phyloP scores from a whole-genome alignment of 2,888 invertebrate genomes.

The Philereme vetulata region DNA sequence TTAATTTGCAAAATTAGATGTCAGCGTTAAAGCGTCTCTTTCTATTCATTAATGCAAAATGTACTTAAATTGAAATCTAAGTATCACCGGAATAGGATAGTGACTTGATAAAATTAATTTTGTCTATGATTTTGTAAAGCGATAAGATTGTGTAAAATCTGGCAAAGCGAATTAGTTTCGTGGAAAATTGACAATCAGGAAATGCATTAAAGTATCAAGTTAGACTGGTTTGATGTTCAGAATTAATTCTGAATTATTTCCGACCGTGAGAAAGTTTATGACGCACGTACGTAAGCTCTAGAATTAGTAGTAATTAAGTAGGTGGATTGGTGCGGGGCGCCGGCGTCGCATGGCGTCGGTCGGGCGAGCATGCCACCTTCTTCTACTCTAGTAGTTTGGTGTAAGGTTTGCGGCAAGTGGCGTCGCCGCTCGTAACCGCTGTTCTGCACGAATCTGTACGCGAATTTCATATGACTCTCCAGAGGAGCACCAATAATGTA shows the following conservation, averaged over 20 bases:
- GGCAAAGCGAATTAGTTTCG: background rate
- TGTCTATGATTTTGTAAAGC: slow-evolving; percentile 7
- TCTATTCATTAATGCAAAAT: slow-evolving; percentile 49
- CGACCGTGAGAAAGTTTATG: slow-evolving; percentile 68
- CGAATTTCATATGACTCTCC: slow-evolving; percentile 75
- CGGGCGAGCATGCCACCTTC: slow-evolving; percentile 60
- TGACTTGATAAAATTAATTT: slow-evolving; percentile 29
- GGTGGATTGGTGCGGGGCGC: slow-evolving; percentile 60
- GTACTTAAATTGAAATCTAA: slow-evolving; percentile 45
- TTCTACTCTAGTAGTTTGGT: slow-evolving; percentile 73
- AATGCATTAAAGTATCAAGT: slow-evolving; percentile 50
- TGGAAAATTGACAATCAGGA: slow-evolving; percentile 12
- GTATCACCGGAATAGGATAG: slow-evolving; percentile 29
- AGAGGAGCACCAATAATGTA: slow-evolving; percentile 79
- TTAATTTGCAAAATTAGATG: slow-evolving; percentile 68
- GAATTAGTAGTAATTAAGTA: slow-evolving; percentile 81
- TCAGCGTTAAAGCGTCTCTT: slow-evolving; percentile 47
- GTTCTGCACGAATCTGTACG: slow-evolving; percentile 79
- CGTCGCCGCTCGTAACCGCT: slow-evolving; percentile 74
- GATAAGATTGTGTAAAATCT: slow-evolving; percentile 2
- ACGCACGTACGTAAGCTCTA: slow-evolving; percentile 65
- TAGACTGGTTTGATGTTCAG: slow-evolving; percentile 49
- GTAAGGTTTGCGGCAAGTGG: slow-evolving; percentile 69
- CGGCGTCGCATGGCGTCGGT: slow-evolving; percentile 29
- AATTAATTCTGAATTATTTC: slow-evolving; percentile 54